These are phyloP conservation scores for Promerops cafer DNA, from an alignment of 2,113 vertebrate genomes.

Conservation along the genomic window DNA sequence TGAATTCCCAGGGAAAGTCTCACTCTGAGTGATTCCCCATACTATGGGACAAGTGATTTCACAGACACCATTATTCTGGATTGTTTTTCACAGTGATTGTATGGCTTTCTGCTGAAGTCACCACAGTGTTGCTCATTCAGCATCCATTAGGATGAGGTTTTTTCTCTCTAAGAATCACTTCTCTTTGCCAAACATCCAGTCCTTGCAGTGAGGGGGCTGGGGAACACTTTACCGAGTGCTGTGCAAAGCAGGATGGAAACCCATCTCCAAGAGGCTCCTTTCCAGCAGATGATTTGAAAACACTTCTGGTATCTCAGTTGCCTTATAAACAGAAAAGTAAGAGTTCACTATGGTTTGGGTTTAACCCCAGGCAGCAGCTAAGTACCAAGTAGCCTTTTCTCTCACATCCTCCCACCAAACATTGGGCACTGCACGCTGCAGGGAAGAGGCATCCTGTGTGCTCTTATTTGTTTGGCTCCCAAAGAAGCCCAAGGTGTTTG, in stretches of 20 bases:
- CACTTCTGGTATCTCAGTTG: neutral
- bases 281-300: neutral
- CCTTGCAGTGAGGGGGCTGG: accelerated
- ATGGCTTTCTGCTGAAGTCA: neutral
- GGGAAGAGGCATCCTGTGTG: neutral
- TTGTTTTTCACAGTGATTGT: neutral
- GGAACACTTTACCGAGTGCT: neutral
- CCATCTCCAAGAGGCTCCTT: neutral
- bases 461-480: neutral
- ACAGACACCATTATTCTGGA: neutral
- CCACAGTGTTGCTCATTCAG: neutral
- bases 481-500: neutral
- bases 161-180: neutral
- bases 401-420: neutral
- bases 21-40: neutral
- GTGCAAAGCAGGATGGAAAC: neutral
- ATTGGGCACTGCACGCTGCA: too few species aligned
- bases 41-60: neutral
- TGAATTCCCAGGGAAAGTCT: neutral
- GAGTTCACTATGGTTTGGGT: neutral
- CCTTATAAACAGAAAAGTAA: neutral
- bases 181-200: neutral
- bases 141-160: neutral
- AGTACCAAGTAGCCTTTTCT: neutral
- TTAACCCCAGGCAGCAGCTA: neutral